These are phyloP conservation scores for Nomada fabriciana DNA, from an alignment of 2,888 invertebrate species.

Conservation along the genomic window DNA sequence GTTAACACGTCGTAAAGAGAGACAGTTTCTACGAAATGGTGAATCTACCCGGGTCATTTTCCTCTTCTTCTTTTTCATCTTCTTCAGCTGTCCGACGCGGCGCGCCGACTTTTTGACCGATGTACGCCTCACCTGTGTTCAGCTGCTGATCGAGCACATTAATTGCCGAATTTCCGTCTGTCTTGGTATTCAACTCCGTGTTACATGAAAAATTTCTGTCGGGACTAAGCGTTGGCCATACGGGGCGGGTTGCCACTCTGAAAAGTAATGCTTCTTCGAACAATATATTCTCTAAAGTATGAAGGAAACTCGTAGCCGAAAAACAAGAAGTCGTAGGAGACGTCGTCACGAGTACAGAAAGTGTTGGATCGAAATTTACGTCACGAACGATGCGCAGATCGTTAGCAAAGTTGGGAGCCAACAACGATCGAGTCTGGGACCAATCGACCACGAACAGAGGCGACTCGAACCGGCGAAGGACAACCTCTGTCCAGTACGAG, in stretches of 20 bases:
- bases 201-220: background rate
- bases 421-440: slow-evolving; percentile 32
- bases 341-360: background rate
- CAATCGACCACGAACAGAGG: slow-evolving; percentile 23
- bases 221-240: background rate
- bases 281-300: too few relatives aligned
- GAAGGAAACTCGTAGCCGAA: too few relatives aligned
- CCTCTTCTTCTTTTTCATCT: background rate
- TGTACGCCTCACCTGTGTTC: slow-evolving; percentile 16
- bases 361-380: slow-evolving; percentile 11
- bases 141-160: slow-evolving; percentile 59
- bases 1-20: slow-evolving; percentile 48
- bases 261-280: too few relatives aligned
- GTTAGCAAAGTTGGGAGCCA: slow-evolving; percentile 63
- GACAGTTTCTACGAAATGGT: slow-evolving; percentile 18
- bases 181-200: slow-evolving; percentile 5
- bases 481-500: background rate
- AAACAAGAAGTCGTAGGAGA: too few relatives aligned
- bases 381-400: slow-evolving; percentile 50
- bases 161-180: slow-evolving; percentile 40
- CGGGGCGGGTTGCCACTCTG: too few relatives aligned
- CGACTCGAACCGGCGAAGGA: slow-evolving; percentile 5
- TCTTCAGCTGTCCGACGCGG: background rate
- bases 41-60: slow-evolving; percentile 9
- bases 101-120: slow-evolving; percentile 52